A percentile compares a stretch with the other conserved stretches of the same genome.
These are phyloP conservation scores for Oreocharis arfaki DNA, from an alignment of 2,113 vertebrate species.

Conservation along the genomic window DNA sequence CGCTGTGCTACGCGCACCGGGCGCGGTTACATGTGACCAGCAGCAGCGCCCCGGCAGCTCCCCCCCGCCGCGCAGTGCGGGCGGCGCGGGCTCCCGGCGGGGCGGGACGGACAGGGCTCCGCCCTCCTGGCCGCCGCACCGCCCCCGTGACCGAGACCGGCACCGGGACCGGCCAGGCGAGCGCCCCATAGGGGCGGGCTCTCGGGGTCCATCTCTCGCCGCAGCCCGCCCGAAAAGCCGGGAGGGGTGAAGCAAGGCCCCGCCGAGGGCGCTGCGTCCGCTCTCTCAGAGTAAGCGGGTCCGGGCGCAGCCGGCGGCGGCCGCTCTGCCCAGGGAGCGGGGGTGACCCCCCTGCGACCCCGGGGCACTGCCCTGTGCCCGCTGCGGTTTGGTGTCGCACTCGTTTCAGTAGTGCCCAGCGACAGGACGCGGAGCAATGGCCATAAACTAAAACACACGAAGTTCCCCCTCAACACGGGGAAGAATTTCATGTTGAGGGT, in stretches of 20 bases:
- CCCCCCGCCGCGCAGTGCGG: background rate
- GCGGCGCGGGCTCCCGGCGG: background rate
- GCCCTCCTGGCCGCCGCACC: background rate
- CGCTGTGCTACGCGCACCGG: background rate
- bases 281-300: background rate
- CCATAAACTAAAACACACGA: background rate
- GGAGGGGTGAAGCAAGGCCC: rapidly evolving
- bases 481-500: background rate
- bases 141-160: background rate
- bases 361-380: no score
- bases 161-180: no score
- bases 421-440: background rate
- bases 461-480: background rate
- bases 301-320: background rate
- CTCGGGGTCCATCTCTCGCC: rapidly evolving
- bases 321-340: background rate
- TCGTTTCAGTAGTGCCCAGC: background rate
- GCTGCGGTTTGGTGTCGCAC: background rate
- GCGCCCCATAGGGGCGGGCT: rapidly evolving
- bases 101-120: background rate
- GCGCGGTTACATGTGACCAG: slow-evolving; percentile 22
- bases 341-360: rapidly evolving
- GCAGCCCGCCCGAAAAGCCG: no score
- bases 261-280: no score
- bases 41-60: background rate